phyloP scores from a whole-genome alignment of 2,113 vertebrate genomes.

The Madoqua kirkii region DNA sequence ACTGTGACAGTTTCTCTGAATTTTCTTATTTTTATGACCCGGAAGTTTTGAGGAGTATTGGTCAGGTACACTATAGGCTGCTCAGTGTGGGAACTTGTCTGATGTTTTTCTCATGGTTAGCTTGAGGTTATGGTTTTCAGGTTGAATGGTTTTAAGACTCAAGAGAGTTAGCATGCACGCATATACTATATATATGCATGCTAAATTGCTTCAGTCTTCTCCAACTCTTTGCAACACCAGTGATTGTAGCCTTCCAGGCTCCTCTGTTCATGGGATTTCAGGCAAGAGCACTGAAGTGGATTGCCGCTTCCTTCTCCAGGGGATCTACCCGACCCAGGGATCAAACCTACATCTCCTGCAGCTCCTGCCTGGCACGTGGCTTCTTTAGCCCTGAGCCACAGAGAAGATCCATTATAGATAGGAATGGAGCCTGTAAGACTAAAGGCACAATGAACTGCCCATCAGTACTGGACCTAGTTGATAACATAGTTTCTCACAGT shows the following conservation, averaged over 20 bases:
- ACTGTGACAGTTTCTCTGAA: background rate
- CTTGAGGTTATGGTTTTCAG: background rate
- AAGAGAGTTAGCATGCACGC: background rate
- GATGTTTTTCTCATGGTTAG: background rate
- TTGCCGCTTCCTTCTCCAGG: background rate
- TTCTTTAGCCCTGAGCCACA: background rate
- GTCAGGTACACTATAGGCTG: background rate
- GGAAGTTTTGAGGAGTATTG: background rate
- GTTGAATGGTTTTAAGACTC: background rate
- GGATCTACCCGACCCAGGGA: background rate
- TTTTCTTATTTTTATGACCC: background rate
- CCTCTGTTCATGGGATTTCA: background rate
- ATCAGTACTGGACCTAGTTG: background rate
- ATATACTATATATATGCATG: background rate
- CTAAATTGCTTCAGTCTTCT: background rate
- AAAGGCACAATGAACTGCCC: background rate
- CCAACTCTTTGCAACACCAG: background rate
- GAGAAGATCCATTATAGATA: background rate
- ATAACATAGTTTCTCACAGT: background rate
- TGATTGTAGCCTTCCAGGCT: background rate
- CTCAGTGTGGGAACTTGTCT: background rate
- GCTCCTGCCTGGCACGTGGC: background rate
- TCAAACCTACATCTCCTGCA: background rate
- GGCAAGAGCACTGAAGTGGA: background rate
- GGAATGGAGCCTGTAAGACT: background rate